Evolutionary conservation across 2,888 invertebrate species (phyloP), one percentile per base, ranked within the genome.

Genomic region (Standfussiana lucernea): DNA sequence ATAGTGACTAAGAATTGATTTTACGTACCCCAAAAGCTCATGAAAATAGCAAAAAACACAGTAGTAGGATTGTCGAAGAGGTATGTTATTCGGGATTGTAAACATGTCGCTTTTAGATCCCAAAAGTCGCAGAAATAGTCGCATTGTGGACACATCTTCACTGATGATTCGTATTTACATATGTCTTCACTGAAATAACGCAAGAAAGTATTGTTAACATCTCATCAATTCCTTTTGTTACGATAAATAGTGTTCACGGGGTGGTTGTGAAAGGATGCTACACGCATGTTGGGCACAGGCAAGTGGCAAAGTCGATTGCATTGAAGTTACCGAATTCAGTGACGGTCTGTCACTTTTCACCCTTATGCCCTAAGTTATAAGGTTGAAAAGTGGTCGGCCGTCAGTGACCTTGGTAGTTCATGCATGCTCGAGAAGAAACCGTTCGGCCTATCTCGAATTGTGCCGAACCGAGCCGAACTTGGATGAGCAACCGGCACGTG

Each of bases 11-110:
- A 61, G 5, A 61, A 61, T 11, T 59, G 28, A 35, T 32, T 59
- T 21, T 18, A 83, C 84, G 77, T 53, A 98, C 98, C 98, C 99
- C 99, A 99, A 91, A 99, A 98, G 61, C 99, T 99, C 99, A 99
- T 99, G 91, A 99, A 98, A 72, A 99, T 97, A 11, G 99, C 98
- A 94, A 99, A 99, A 94, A 99, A 98, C n/a, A 99, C 98, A 0
- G 99, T 99, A 18, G 98, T 98, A 1, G 98, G 97, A 96, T 99
- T 99, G 94, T 99, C 99, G 93, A 99, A 99, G 65, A 99, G 97
- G 92, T 99, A 99, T 0, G 99, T 98, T 78, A 99, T 97, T 89
- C 98, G 97, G 0, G 99, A 98, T 93, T 99, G 99, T 79, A 98
- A 95, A 92, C 99, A 99, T 2, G 99, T 98, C 90, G 98, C 98